These are phyloP conservation scores for Callithrix jacchus DNA, from an alignment of 2,113 vertebrate species.

Conservation along the genomic window DNA sequence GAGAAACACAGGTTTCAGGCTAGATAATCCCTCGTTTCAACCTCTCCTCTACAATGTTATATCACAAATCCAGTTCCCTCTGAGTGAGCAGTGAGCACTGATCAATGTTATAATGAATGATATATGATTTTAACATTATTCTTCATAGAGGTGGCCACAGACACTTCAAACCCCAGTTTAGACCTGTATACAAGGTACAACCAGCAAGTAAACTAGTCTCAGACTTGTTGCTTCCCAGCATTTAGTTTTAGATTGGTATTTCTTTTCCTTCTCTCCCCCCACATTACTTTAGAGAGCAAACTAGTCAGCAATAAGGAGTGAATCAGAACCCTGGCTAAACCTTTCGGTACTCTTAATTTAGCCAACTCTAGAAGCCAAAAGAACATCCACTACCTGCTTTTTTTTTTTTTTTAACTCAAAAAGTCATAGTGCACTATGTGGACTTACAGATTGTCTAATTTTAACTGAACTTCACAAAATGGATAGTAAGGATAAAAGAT, in stretches of 20 bases:
- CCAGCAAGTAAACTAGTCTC: not conserved
- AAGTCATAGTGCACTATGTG: not conserved
- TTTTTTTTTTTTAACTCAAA: not conserved
- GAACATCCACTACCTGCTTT: not conserved
- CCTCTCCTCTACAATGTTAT: not conserved
- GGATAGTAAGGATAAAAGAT: not conserved
- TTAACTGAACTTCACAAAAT: not conserved
- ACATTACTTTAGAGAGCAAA: not conserved
- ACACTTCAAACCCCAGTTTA: not conserved
- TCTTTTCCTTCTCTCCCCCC: not conserved
- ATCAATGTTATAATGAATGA: not conserved
- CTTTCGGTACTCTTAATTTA: not conserved
- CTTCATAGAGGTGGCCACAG: not conserved
- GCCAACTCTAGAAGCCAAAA: not conserved
- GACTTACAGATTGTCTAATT: not conserved
- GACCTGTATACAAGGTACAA: not conserved
- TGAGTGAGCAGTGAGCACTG: not conserved
- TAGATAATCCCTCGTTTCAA: not conserved
- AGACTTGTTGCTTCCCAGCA: not conserved
- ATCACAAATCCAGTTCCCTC: not conserved
- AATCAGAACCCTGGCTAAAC: not conserved
- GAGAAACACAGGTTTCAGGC: not conserved
- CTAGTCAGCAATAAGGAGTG: not conserved
- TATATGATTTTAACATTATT: not conserved
- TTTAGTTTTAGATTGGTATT: not conserved